Conservation (phyloP, 2,113 vertebrate species). For the Piaya cayana region DNA sequence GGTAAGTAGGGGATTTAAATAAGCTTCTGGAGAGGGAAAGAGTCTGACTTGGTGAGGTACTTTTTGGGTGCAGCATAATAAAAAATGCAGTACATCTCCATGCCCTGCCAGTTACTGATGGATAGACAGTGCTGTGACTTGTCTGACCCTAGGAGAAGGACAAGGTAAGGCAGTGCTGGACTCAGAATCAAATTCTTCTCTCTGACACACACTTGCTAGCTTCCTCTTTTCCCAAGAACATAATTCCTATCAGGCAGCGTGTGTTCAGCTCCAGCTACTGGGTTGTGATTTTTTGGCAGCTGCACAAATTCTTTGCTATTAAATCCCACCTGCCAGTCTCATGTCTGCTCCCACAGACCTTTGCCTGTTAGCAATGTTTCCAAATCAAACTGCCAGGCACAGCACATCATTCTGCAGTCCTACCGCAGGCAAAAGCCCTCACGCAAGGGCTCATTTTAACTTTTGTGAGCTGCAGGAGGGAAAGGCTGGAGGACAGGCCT, state of each 20-base stretch:
- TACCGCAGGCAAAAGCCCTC: not conserved
- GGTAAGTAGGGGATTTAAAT: not conserved
- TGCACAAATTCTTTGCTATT: conserved; percentile 51
- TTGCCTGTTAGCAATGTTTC: conserved; percentile 46
- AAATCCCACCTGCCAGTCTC: conserved; percentile 62
- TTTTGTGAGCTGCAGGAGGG: not conserved
- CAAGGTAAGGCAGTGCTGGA: not conserved
- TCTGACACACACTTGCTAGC: conserved; percentile 7
- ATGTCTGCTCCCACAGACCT: conserved; percentile 61
- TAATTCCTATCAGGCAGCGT: conserved; percentile 14
- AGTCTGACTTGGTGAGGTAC: not conserved
- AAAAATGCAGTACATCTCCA: not conserved
- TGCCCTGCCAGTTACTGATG: not conserved
- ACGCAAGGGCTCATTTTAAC: not conserved
- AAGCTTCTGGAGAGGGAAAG: not conserved
- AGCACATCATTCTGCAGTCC: not conserved
- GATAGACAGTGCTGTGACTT: not conserved
- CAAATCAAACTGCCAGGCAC: conserved; percentile 23
- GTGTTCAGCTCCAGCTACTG: conserved; percentile 55
- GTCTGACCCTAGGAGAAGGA: not conserved
- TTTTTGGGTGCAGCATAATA: not conserved
- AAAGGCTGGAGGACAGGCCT: not conserved
- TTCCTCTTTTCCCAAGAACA: conserved; percentile 28
- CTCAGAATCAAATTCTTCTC: not conserved
- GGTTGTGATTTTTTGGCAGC: conserved; percentile 53